Evolutionary conservation across 2,888 invertebrate genomes (phyloP).

Genomic region (Dolomedes plantarius): DNA sequence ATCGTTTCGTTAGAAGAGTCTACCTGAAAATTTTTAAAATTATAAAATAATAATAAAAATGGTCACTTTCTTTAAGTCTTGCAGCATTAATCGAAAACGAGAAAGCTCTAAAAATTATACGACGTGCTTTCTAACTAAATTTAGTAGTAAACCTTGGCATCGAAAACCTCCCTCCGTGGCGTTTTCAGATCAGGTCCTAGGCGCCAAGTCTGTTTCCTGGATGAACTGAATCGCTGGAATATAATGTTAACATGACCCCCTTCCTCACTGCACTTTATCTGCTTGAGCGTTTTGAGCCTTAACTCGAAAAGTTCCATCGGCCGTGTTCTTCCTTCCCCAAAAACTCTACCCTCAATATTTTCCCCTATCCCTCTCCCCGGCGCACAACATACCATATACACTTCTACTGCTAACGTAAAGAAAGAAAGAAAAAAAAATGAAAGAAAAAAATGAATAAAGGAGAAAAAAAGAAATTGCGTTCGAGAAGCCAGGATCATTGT

Average conservation of each 20-base stretch:
- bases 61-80: too few relatives aligned
- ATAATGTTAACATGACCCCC: constrained; percentile 3
- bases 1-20: too few relatives aligned
- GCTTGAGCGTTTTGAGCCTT: neutral
- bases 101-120: too few relatives aligned
- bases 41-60: too few relatives aligned
- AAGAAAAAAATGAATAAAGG: neutral
- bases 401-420: neutral
- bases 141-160: too few relatives aligned
- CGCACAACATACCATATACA: constrained; percentile 6
- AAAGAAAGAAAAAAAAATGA: too few relatives aligned
- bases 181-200: too few relatives aligned
- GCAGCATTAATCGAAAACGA: too few relatives aligned
- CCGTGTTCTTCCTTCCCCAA: constrained; percentile 16
- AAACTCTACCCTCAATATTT: constrained; percentile 19
- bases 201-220: too few relatives aligned
- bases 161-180: too few relatives aligned
- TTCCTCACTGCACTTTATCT: neutral
- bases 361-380: constrained; percentile 5
- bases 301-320: neutral
- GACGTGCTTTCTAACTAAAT: too few relatives aligned
- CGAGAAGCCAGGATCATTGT: neutral
- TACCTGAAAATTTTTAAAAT: too few relatives aligned
- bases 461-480: constrained; percentile 53
- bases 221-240: neutral